phyloP scores from a whole-genome alignment of 2,113 vertebrate species.

The Oreamnos americanus region DNA sequence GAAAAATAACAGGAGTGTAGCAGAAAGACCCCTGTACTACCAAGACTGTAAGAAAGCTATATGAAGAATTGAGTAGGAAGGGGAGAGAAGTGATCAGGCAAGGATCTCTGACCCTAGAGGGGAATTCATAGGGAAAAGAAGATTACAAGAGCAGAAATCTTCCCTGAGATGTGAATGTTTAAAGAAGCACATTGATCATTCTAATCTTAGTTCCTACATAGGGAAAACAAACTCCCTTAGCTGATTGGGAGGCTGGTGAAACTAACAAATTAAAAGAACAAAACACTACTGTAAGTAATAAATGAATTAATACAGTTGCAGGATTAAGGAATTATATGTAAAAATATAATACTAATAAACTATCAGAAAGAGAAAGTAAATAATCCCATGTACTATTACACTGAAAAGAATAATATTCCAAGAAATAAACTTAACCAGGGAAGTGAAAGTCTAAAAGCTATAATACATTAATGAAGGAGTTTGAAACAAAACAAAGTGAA shows the following conservation, averaged over 20 bases:
- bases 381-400: not conserved
- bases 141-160: not conserved
- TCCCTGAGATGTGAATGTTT: not conserved
- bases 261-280: not conserved
- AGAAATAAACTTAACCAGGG: not conserved
- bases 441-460: not conserved
- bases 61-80: not conserved
- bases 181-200: not conserved
- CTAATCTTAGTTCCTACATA: not conserved
- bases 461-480: not conserved
- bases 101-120: not conserved
- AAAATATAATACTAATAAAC: not conserved
- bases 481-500: not conserved
- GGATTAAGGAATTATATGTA: not conserved
- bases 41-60: not conserved
- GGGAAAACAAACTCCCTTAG: not conserved
- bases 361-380: not conserved
- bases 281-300: not conserved
- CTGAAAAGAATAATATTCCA: not conserved
- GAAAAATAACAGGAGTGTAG: not conserved
- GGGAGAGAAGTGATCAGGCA: not conserved
- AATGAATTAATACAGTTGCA: not conserved
- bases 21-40: not conserved
- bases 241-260: not conserved
- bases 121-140: not conserved